Evolutionary conservation across 1,140 invertebrate species (phyloP).

Genomic region (Drosophila eugracilis): DNA sequence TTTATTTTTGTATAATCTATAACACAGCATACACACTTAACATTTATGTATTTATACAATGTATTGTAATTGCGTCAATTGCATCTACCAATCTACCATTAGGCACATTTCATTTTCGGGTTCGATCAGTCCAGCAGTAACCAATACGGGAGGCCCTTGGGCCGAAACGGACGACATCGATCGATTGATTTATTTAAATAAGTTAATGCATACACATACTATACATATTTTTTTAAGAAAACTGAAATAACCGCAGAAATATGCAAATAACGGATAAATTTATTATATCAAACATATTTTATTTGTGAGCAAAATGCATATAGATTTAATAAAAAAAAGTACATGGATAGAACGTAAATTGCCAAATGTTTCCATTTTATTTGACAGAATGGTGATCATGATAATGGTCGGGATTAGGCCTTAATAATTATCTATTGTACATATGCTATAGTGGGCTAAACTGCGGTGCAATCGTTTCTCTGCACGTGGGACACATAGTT

Average conservation of each 20-base stretch:
- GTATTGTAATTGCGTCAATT: slow-evolving; percentile 61
- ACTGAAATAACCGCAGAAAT: slow-evolving; percentile 71
- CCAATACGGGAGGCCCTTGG: not conserved
- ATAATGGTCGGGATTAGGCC: not conserved
- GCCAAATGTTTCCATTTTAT: slow-evolving; percentile 16
- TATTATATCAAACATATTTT: slow-evolving; percentile 80
- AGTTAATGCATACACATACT: slow-evolving; percentile 54
- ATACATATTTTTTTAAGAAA: slow-evolving; percentile 74
- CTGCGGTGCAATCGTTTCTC: slow-evolving; percentile 61
- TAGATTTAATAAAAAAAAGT: slow-evolving; percentile 79
- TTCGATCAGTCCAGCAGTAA: slow-evolving; percentile 36
- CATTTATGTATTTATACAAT: slow-evolving; percentile 70
- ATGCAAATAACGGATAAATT: slow-evolving; percentile 72
- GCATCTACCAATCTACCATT: slow-evolving; percentile 37
- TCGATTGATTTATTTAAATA: slow-evolving; percentile 56
- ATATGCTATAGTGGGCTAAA: slow-evolving; percentile 39
- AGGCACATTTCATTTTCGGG: slow-evolving; percentile 44
- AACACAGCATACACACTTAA: slow-evolving; percentile 48
- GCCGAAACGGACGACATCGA: slow-evolving; percentile 11
- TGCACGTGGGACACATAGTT: slow-evolving; percentile 62
- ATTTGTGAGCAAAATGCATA: slow-evolving; percentile 82
- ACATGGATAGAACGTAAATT: slow-evolving; percentile 46
- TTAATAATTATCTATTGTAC: slow-evolving; percentile 16
- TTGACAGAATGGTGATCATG: not conserved
- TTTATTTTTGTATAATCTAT: slow-evolving; percentile 83